phyloP scores from a whole-genome alignment of 2,888 invertebrate species.

The Caenorhabditis sp. region DNA sequence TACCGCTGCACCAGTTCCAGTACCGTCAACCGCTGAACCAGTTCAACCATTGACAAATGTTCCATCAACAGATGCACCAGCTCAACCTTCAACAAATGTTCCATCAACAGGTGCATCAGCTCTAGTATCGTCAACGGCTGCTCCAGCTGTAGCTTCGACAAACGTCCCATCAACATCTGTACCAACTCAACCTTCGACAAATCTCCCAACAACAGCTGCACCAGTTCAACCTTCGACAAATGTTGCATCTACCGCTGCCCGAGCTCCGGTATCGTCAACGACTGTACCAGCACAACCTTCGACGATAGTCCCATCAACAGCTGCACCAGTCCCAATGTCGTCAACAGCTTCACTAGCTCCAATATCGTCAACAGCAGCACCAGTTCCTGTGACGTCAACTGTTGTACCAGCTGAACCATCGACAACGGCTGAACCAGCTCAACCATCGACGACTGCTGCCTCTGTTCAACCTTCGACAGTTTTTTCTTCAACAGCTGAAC shows the following conservation, averaged over 20 bases:
- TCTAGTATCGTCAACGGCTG: no score
- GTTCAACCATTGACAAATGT: no score
- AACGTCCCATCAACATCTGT: background rate
- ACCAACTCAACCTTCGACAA: background rate
- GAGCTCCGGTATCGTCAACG: background rate
- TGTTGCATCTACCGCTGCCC: background rate
- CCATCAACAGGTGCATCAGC: no score
- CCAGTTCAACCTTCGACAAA: background rate
- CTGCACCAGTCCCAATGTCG: background rate
- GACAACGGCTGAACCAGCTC: background rate
- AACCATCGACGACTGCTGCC: background rate
- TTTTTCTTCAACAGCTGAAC: background rate
- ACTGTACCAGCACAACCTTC: background rate
- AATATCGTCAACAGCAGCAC: background rate
- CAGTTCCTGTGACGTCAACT: background rate
- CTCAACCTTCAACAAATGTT: no score
- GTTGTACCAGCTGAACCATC: no score
- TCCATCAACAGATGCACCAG: constrained; percentile 2
- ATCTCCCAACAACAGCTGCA: background rate
- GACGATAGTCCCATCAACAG: background rate
- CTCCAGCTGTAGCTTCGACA: background rate
- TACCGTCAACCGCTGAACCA: background rate
- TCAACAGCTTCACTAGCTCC: background rate
- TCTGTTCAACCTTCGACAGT: background rate
- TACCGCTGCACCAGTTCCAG: background rate